Evolutionary conservation across 2,113 vertebrate species (phyloP).

Genomic region (Psammodynastes pulverulentus): DNA sequence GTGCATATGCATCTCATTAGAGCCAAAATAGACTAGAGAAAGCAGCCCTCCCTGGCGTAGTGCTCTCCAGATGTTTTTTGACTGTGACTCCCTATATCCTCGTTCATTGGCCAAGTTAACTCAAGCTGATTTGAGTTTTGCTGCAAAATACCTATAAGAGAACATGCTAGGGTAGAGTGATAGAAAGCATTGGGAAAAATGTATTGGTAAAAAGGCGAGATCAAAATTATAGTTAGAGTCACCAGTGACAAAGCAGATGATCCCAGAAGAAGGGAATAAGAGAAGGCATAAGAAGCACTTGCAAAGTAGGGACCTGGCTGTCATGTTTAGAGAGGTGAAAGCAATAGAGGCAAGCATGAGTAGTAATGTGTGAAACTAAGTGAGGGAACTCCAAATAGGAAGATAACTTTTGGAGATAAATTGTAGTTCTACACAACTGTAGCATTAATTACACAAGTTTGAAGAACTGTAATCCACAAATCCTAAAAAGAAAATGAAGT

Average conservation of each 20-base stretch:
- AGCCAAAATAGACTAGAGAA: not conserved
- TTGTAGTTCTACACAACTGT: not conserved
- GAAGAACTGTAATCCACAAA: not conserved
- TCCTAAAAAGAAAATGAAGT: not conserved
- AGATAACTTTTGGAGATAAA: not conserved
- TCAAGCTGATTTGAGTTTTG: not conserved
- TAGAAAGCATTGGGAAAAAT: accelerated
- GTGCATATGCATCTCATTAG: constrained; percentile 2
- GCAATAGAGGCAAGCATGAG: not conserved
- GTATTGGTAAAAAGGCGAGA: not conserved
- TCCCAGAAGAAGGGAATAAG: not conserved
- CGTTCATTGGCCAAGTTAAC: not conserved
- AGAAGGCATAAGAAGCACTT: not conserved
- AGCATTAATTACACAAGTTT: not conserved
- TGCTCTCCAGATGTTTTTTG: not conserved
- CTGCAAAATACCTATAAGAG: not conserved
- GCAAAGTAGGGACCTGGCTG: not conserved
- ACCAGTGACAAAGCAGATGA: not conserved
- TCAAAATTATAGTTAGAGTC: not conserved
- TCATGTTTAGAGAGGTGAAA: not conserved
- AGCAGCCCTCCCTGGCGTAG: not conserved
- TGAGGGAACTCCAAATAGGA: not conserved
- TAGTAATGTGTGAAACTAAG: not conserved
- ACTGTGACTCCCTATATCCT: not conserved
- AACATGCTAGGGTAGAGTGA: not conserved